A percentile compares a stretch with the other conserved stretches of the same genome.
Conservation (phyloP, 2,113 vertebrate species). For the Ahaetulla prasina region DNA sequence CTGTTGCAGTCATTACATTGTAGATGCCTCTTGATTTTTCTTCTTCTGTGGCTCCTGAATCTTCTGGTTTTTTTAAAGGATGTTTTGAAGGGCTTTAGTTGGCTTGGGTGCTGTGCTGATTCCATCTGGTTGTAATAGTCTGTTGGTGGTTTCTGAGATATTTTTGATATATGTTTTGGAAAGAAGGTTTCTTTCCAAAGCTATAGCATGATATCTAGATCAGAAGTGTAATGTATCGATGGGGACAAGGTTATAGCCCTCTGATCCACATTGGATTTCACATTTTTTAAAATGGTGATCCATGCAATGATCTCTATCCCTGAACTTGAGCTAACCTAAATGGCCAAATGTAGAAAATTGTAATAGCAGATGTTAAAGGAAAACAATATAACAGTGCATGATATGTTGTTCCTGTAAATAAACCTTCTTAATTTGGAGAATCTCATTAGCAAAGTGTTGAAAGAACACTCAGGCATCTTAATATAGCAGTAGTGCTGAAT, state of each 20-base stretch:
- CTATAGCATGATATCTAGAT: not conserved
- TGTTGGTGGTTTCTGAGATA: not conserved
- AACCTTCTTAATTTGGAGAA: conserved; percentile 3
- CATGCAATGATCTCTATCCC: not conserved
- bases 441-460: not conserved
- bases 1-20: not conserved
- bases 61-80: too few relatives aligned
- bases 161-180: not conserved
- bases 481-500: not conserved
- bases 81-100: not conserved
- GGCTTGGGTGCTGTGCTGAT: not conserved
- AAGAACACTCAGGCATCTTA: not conserved
- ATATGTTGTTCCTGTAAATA: conserved; percentile 1
- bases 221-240: too few relatives aligned
- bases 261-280: not conserved
- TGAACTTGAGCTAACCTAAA: not conserved
- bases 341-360: not conserved
- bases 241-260: not conserved
- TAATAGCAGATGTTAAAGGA: not conserved
- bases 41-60: not conserved
- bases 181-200: not conserved
- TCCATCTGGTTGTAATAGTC: not conserved
- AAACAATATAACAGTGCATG: not conserved
- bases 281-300: not conserved
- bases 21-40: not conserved